Conservation (phyloP, 1,140 invertebrate genomes). For the Zophobas morio region DNA sequence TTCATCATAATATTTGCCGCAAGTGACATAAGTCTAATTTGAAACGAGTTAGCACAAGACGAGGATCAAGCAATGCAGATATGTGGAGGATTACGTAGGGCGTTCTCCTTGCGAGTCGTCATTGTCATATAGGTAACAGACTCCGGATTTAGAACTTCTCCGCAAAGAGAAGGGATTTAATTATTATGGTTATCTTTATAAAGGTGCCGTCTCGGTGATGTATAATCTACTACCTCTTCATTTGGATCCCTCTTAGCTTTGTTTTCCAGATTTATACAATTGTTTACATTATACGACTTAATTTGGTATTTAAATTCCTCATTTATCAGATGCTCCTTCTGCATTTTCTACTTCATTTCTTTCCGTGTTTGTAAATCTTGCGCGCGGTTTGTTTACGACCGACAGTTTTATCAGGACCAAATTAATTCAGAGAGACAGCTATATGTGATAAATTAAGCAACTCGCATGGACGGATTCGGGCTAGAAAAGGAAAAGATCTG, state of each 20-base stretch:
- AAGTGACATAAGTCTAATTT: constrained; percentile 63
- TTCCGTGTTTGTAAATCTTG: constrained; percentile 19
- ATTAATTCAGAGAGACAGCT: constrained; percentile 11
- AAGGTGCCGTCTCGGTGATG: constrained; percentile 62
- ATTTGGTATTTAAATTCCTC: constrained; percentile 67
- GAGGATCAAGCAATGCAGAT: constrained; percentile 58
- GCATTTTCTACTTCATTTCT: constrained; percentile 17
- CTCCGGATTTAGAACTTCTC: constrained; percentile 52
- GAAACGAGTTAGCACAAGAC: constrained; percentile 57
- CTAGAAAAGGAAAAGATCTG: neutral
- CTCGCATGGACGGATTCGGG: neutral
- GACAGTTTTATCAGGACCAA: constrained; percentile 18
- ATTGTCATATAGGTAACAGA: constrained; percentile 63
- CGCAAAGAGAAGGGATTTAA: constrained; percentile 63
- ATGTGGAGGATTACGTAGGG: constrained; percentile 42
- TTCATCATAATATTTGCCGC: constrained; percentile 46
- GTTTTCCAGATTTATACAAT: constrained; percentile 67
- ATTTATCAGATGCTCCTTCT: constrained; percentile 64
- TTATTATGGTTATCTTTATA: constrained; percentile 67
- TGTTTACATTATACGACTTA: constrained; percentile 67
- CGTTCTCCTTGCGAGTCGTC: constrained; percentile 51
- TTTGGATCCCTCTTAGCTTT: constrained; percentile 64
- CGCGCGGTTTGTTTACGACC: constrained; percentile 33
- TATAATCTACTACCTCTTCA: constrained; percentile 65
- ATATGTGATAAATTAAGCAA: constrained; percentile 39